Evolutionary conservation across 2,113 vertebrate species (phyloP).

Genomic region (Siniperca knerii): DNA sequence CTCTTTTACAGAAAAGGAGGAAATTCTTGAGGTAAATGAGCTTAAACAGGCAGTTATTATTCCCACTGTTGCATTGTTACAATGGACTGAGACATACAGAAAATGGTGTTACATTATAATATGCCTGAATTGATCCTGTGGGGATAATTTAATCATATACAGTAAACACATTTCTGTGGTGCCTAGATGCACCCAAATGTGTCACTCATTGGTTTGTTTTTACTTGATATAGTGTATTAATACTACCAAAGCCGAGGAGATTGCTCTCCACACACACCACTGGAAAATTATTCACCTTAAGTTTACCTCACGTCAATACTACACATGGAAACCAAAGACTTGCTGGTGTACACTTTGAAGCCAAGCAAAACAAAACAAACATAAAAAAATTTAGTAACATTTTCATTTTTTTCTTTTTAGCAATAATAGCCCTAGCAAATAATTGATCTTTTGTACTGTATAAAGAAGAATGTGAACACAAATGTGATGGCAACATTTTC

Average conservation of each 20-base stretch:
- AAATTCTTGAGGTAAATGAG: conserved; percentile 99
- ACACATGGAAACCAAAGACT: conserved; percentile 96
- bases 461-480: conserved; percentile 95
- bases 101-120: conserved; percentile 91
- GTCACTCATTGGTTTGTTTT: conserved; percentile 87
- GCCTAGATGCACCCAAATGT: conserved; percentile 89
- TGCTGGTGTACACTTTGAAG: conserved; percentile 95
- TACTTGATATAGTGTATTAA: conserved; percentile 90
- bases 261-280: conserved; percentile 92
- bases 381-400: conserved; percentile 77
- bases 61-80: conserved; percentile 89
- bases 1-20: conserved; percentile 96
- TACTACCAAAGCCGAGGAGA: conserved; percentile 92
- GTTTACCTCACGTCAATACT: conserved; percentile 99
- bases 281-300: conserved; percentile 93
- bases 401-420: conserved; percentile 77
- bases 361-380: conserved; percentile 90
- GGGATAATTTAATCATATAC: conserved; percentile 84
- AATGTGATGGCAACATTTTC: conserved; percentile 95
- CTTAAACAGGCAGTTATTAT: conserved; percentile 95
- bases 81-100: conserved; percentile 87
- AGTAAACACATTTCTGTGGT: conserved; percentile 89
- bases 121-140: conserved; percentile 92
- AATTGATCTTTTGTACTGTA: conserved; percentile 90
- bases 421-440: conserved; percentile 93